Evolutionary conservation across 2,888 invertebrate genomes (phyloP).

Genomic region (Folsomia candida): DNA sequence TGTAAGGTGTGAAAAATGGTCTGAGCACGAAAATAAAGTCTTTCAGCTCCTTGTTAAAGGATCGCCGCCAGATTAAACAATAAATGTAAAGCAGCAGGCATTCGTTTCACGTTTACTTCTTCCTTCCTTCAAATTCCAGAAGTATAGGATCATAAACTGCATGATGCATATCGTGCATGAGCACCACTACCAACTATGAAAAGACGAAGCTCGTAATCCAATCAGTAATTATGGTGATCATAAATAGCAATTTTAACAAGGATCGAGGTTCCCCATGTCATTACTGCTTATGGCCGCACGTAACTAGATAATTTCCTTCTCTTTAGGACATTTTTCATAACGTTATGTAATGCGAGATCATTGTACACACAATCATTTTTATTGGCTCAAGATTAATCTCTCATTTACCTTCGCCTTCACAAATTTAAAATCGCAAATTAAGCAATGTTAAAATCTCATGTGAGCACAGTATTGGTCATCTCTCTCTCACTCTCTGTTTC

Average conservation of each 20-base stretch:
- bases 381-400: conserved; percentile 19
- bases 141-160: no score
- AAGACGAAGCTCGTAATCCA: neutral
- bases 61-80: no score
- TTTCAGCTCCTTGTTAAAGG: no score
- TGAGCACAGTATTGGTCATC: no score
- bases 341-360: neutral
- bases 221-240: conserved; percentile 13
- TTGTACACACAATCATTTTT: neutral
- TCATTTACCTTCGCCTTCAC: conserved; percentile 10
- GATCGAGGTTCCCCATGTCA: conserved; percentile 14
- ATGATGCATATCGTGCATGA: no score
- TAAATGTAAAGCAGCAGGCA: no score
- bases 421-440: neutral
- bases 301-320: neutral
- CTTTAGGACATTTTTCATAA: neutral
- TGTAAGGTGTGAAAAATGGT: no score
- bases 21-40: no score
- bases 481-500: neutral
- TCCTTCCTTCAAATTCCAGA: neutral
- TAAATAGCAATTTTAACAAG: conserved; percentile 13
- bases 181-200: no score
- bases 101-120: no score
- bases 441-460: neutral
- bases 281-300: conserved; percentile 6